A percentile compares a stretch with the other conserved stretches of the same genome.
Conservation (phyloP, 1,140 invertebrate genomes). For the Panulirus ornatus region DNA sequence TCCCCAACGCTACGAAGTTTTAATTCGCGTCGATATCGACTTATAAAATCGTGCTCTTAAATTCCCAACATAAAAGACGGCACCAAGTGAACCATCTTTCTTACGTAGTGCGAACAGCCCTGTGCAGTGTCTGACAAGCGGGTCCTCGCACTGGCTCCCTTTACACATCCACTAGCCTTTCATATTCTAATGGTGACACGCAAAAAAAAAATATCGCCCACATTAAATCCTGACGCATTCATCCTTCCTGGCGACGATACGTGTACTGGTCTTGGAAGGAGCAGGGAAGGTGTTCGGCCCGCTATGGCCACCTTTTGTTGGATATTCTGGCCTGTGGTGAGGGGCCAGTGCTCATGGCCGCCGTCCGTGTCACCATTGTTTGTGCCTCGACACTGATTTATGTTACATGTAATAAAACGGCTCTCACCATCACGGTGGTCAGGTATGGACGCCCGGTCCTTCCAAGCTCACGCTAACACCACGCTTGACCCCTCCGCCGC, state of each 20-base stretch:
- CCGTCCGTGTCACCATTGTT: background rate
- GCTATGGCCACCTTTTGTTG: background rate
- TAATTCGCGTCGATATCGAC: too few species aligned
- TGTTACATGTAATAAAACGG: constrained; percentile 13
- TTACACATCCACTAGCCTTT: background rate
- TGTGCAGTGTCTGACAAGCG: background rate
- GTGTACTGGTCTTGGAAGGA: background rate
- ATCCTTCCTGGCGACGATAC: background rate
- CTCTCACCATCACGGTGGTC: background rate
- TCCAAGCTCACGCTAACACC: background rate
- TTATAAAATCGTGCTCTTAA: background rate
- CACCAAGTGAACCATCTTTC: background rate
- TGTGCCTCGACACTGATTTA: background rate
- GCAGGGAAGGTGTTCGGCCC: too few species aligned
- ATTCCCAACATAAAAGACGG: background rate
- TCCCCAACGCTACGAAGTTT: too few species aligned
- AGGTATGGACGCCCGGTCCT: background rate
- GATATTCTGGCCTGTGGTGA: background rate
- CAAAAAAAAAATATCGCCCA: background rate
- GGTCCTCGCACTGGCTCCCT: background rate
- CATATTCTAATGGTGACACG: background rate
- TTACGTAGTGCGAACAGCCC: background rate
- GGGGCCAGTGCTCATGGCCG: background rate
- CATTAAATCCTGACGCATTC: background rate
- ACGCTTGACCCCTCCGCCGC: too few species aligned